Evolutionary conservation across 2,113 vertebrate species (phyloP).

Genomic region (Mustelus asterias): DNA sequence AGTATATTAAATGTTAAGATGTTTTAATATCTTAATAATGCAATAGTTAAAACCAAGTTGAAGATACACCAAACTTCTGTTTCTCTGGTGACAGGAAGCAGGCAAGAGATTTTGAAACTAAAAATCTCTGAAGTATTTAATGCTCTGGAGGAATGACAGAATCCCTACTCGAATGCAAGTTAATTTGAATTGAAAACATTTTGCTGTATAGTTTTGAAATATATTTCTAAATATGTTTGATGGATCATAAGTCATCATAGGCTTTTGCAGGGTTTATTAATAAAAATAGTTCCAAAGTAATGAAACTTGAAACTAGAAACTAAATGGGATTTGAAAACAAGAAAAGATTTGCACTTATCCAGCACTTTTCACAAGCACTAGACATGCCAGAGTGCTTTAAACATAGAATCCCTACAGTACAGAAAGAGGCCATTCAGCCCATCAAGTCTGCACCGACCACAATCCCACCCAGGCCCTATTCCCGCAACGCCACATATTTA

Average conservation of each 20-base stretch:
- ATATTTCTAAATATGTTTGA: conserved; percentile 22
- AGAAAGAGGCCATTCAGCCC: too few relatives aligned
- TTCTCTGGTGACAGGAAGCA: background rate
- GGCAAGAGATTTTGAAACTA: background rate
- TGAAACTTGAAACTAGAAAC: background rate
- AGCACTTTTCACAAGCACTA: background rate
- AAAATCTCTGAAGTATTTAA: background rate
- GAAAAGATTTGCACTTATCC: background rate
- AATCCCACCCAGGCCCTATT: too few relatives aligned
- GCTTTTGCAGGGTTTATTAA: background rate
- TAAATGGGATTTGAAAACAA: background rate
- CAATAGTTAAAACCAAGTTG: background rate
- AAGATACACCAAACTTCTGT: background rate
- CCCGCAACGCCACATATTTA: too few relatives aligned
- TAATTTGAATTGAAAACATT: background rate
- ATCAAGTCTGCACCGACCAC: too few relatives aligned
- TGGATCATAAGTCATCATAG: background rate
- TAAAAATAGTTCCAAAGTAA: conserved; percentile 5
- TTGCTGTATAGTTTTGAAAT: conserved; percentile 6
- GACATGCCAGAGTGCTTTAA: background rate
- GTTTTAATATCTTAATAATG: conserved; percentile 1
- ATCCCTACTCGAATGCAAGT: background rate
- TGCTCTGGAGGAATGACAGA: background rate
- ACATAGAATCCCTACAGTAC: too few relatives aligned
- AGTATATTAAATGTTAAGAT: background rate